Base-by-base conservation (phyloP, 2,888 invertebrate species). In the Opisthograptis luteolata region DNA sequence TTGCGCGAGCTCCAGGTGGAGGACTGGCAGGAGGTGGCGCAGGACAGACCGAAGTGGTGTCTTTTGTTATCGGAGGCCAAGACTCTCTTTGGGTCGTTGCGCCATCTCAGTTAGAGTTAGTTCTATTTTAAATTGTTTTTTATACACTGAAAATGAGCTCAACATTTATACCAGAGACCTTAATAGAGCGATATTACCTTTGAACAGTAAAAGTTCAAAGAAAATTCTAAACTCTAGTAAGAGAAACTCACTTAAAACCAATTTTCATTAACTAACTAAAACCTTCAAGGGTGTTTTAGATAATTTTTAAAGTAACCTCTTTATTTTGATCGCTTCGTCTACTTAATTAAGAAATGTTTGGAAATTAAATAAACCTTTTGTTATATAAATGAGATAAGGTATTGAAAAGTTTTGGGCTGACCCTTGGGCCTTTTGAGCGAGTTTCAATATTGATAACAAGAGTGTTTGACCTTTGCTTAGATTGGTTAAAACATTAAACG, bases 311-410 rank as follows among this genome's bases (percentile, higher is more conserved):
- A 28, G 35, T 39, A 44, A 40, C 39, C 28, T 44, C 28, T 39
- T 28, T 7, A 70, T 73, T 76, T 75, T 76, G 68, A 70, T 65
- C 59, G 61, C 64, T 65, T 58, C 68, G 67, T 69, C 64, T 65
- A 70, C 67, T 76, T 75, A 77, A 77, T 80, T 76, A 79, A 77
- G 70, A 54, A 67, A 77, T 44, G 70, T 79, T 79, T 60, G 61
- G 67, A 75, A 79, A 77, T 81, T 76, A 79, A 81, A 80, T 78
- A 81, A 82, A 74, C 76, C 76, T 70, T 79, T 81, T 76, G 76
- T 79, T 72, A 64, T 70, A 62, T 72, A 70, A 76, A 79, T 79
- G 70, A 74, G 75, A 80, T 78, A 79, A 79, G 73, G 70, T 69
- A 73, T 68, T 68, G 66, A 53, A 62, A 82, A 80, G 74, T 80